Percentiles rank a stretch among this genome's conserved stretches.
Evolutionary conservation across 1,140 invertebrate genomes (phyloP).

Genomic region (Nixonia krombeini): DNA sequence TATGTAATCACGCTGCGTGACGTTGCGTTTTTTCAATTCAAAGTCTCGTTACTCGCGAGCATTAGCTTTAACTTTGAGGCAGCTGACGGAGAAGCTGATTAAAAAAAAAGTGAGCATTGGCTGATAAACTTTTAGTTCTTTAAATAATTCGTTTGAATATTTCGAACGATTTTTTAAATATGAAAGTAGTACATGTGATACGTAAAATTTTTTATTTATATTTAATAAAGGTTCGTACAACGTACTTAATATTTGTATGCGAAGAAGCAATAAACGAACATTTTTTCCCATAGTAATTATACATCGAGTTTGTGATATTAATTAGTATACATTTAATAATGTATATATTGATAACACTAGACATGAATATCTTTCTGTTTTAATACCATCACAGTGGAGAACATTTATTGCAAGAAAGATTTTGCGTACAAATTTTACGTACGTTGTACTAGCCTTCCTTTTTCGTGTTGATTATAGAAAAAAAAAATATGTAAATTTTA

Average conservation of each 20-base stretch:
- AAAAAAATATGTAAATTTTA: constrained; percentile 7
- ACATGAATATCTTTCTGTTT: no score
- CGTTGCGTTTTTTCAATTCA: constrained; percentile 5
- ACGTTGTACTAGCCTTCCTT: not conserved
- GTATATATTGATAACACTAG: no score
- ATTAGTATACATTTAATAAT: not conserved
- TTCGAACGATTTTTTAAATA: not conserved
- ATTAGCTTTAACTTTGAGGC: constrained; percentile 18
- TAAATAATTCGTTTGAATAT: not conserved
- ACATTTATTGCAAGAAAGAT: no score
- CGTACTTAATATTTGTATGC: not conserved
- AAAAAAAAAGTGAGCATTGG: constrained; percentile 16
- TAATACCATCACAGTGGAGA: no score
- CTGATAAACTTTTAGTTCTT: constrained; percentile 11
- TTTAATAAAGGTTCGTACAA: constrained; percentile 12
- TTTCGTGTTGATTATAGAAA: constrained; percentile 9
- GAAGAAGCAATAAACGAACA: not conserved
- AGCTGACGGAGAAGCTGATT: constrained; percentile 3
- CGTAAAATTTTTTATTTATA: constrained; percentile 15
- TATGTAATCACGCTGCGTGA: constrained; percentile 29
- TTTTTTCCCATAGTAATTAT: not conserved
- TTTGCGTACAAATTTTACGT: not conserved
- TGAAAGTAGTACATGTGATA: constrained; percentile 14
- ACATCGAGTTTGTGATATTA: no score
- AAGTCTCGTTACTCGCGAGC: not conserved